Evolutionary conservation across 2,113 vertebrate species (phyloP).

Genomic region (Stomatorhinus ivindoensis): DNA sequence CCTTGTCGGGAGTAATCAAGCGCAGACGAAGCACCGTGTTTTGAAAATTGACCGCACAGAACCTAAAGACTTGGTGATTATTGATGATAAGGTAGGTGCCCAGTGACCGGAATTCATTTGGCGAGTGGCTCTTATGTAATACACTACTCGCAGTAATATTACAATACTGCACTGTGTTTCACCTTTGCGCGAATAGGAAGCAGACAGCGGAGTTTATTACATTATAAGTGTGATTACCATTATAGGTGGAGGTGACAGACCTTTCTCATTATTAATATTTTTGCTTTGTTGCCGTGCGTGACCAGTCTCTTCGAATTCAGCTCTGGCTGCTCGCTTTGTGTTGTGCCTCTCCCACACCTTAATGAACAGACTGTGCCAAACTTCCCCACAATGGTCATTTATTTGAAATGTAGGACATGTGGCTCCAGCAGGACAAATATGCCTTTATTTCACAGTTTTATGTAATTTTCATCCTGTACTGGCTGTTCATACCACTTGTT

Average conservation of each 20-base stretch:
- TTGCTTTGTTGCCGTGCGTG: neutral
- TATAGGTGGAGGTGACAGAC: neutral
- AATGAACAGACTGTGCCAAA: neutral
- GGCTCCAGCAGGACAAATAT: neutral
- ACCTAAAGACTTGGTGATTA: conserved; percentile 85
- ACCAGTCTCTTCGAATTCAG: neutral
- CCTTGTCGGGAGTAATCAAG: conserved; percentile 86
- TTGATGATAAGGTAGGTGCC: conserved; percentile 82
- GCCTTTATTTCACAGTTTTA: neutral
- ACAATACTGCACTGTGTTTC: conserved; percentile 41
- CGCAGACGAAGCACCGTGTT: conserved; percentile 87
- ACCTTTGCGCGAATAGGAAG: conserved; percentile 28
- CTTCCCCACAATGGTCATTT: neutral
- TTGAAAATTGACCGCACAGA: conserved; percentile 96
- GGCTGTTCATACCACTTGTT: neutral
- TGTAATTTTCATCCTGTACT: neutral
- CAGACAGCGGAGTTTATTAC: conserved; percentile 29
- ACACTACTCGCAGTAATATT: conserved; percentile 19
- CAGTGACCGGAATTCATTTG: neutral
- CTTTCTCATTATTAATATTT: neutral
- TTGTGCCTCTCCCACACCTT: neutral
- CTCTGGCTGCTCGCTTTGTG: neutral
- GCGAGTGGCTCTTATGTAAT: conserved; percentile 41
- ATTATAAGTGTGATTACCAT: conserved; percentile 9
- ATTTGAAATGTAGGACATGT: neutral